These are phyloP conservation scores for Chrysotoxum bicinctum DNA, from an alignment of 2,888 invertebrate genomes.

Conservation along the genomic window DNA sequence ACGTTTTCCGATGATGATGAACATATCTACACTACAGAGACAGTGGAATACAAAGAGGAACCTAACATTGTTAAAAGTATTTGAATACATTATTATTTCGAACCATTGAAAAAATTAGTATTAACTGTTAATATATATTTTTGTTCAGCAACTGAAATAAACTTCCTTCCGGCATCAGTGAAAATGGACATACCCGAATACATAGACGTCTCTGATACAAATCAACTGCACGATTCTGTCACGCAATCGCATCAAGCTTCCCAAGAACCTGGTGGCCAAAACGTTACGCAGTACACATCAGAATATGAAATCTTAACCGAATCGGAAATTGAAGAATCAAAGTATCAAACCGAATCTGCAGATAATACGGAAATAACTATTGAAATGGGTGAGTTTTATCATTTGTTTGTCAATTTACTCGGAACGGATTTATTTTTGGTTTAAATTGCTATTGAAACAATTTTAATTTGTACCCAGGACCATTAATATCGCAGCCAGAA, in stretches of 20 bases:
- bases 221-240: constrained; percentile 77
- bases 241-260: constrained; percentile 77
- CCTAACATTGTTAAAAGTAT: constrained; percentile 79
- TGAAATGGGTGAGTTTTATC: constrained; percentile 77
- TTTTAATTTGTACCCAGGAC: constrained; percentile 74
- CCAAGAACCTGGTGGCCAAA: constrained; percentile 79
- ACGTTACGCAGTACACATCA: constrained; percentile 80
- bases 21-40: constrained; percentile 80
- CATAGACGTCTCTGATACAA: constrained; percentile 81
- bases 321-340: constrained; percentile 80
- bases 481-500: constrained; percentile 78
- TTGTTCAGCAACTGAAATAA: constrained; percentile 80
- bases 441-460: not conserved
- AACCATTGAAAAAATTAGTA: not conserved
- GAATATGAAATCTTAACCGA: constrained; percentile 81
- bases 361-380: constrained; percentile 79
- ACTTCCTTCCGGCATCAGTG: constrained; percentile 81
- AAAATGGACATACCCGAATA: constrained; percentile 84
- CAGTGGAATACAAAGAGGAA: constrained; percentile 80
- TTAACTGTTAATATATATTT: not conserved
- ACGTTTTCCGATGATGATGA: constrained; percentile 81
- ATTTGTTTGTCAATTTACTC: not conserved
- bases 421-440: not conserved
- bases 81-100: not conserved
- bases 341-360: constrained; percentile 76